Conservation (phyloP, 1,140 invertebrate genomes). For the Sipha flava region DNA sequence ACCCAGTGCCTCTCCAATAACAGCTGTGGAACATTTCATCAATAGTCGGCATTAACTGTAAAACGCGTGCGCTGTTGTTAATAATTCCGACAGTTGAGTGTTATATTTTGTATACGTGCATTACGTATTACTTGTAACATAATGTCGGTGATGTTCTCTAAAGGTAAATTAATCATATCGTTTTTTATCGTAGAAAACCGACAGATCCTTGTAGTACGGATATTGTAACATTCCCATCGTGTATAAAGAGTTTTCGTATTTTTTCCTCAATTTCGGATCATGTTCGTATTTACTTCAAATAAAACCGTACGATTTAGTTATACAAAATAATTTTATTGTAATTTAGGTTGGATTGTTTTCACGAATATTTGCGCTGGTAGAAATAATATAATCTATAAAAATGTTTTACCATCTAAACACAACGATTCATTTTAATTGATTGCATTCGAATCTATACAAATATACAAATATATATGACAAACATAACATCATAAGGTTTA, state of each 20-base stretch:
- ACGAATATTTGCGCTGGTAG: no score
- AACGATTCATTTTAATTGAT: no score
- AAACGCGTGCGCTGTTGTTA: not conserved
- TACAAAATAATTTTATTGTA: no score
- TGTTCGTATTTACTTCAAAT: not conserved
- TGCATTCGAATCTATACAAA: no score
- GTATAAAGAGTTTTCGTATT: constrained; percentile 20
- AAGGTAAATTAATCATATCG: not conserved
- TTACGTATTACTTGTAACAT: constrained; percentile 34
- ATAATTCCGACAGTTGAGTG: no score
- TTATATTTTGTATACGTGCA: no score
- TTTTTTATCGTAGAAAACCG: not conserved
- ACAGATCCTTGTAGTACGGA: constrained; percentile 27
- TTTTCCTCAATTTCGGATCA: not conserved
- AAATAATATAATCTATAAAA: no score
- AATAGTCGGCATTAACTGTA: constrained; percentile 35
- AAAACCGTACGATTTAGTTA: no score
- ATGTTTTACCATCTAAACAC: no score
- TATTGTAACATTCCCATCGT: constrained; percentile 32
- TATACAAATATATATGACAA: no score
- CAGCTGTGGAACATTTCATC: constrained; percentile 34
- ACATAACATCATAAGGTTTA: no score
- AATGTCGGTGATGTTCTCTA: not conserved
- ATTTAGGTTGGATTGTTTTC: no score
- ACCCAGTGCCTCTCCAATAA: constrained; percentile 33